Evolutionary conservation across 2,888 invertebrate genomes (phyloP).

Genomic region (Pomacea canaliculata): DNA sequence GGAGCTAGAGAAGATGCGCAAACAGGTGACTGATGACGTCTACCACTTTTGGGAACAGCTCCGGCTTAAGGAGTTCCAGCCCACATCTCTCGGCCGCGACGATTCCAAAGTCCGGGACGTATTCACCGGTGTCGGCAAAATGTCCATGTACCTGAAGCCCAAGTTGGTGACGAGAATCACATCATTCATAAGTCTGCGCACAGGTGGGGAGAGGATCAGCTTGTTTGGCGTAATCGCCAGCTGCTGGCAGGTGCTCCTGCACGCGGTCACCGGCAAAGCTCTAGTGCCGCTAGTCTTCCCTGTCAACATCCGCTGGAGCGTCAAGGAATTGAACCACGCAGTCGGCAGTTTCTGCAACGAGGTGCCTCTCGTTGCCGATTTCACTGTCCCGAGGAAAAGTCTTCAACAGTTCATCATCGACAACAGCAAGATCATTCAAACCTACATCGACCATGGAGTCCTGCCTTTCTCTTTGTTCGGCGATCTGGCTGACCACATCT

Average conservation of each 20-base stretch:
- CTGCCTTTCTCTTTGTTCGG: constrained; percentile 30
- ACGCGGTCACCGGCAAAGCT: constrained; percentile 26
- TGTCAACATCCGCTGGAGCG: constrained; percentile 26
- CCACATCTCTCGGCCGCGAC: constrained; percentile 23
- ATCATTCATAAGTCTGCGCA: constrained; percentile 19
- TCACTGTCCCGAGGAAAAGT: constrained; percentile 12
- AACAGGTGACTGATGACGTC: constrained; percentile 22
- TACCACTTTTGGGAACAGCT: constrained; percentile 30
- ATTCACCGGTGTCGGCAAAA: constrained; percentile 13
- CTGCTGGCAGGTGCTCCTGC: constrained; percentile 27
- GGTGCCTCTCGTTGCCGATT: constrained; percentile 26
- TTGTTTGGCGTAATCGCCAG: constrained; percentile 23
- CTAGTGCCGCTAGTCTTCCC: constrained; percentile 28
- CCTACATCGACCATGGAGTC: constrained; percentile 27
- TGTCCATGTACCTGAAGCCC: constrained; percentile 13
- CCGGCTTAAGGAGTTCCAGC: constrained; percentile 4
- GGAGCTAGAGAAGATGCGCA: constrained; percentile 28
- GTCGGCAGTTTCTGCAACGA: constrained; percentile 32
- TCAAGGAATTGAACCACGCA: constrained; percentile 12
- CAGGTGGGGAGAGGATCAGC: constrained; percentile 4
- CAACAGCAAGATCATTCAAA: constrained; percentile 26
- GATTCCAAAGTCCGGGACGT: constrained; percentile 5
- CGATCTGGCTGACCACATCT: constrained; percentile 25
- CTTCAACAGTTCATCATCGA: constrained; percentile 24
- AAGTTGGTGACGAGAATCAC: constrained; percentile 18